A percentile compares a stretch with the other conserved stretches of the same genome.
Conservation (phyloP, 2,797 vertebrate species). For the Melanotaenia boesemani region DNA sequence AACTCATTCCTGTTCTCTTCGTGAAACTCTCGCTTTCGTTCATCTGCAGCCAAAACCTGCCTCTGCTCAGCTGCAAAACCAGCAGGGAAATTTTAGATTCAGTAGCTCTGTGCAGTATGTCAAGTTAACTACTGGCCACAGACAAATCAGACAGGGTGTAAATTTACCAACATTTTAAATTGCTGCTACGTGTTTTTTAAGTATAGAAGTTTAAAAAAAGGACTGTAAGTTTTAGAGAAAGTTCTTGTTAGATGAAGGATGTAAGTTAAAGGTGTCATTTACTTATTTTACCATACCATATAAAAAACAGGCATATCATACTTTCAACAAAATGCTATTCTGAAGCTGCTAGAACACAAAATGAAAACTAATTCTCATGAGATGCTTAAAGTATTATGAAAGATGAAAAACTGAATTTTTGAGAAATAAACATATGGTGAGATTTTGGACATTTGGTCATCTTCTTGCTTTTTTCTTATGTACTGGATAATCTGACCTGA, state of each 20-base stretch:
- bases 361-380: background rate
- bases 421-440: too few species aligned
- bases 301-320: background rate
- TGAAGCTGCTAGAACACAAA: too few species aligned
- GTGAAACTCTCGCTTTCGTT: slow-evolving; percentile 84
- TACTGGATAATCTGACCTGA: too few species aligned
- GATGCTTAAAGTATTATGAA: background rate
- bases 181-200: background rate
- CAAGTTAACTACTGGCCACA: background rate
- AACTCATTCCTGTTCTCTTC: slow-evolving; percentile 85
- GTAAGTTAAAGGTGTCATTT: background rate
- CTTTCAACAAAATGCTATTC: background rate
- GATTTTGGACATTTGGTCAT: too few species aligned
- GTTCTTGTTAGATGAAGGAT: slow-evolving; percentile 3
- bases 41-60: slow-evolving; percentile 83
- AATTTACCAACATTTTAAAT: background rate
- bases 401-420: background rate
- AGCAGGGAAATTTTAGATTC: slow-evolving; percentile 7
- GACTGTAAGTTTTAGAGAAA: background rate
- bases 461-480: too few species aligned
- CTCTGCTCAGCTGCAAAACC: slow-evolving; percentile 83
- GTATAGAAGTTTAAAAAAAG: background rate
- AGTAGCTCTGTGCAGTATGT: background rate
- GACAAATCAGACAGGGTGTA: background rate
- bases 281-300: too few species aligned